Evolutionary conservation across 1,140 invertebrate genomes (phyloP), one percentile per base, ranked within the genome.

Genomic region (Caenorhabditis latens): DNA sequence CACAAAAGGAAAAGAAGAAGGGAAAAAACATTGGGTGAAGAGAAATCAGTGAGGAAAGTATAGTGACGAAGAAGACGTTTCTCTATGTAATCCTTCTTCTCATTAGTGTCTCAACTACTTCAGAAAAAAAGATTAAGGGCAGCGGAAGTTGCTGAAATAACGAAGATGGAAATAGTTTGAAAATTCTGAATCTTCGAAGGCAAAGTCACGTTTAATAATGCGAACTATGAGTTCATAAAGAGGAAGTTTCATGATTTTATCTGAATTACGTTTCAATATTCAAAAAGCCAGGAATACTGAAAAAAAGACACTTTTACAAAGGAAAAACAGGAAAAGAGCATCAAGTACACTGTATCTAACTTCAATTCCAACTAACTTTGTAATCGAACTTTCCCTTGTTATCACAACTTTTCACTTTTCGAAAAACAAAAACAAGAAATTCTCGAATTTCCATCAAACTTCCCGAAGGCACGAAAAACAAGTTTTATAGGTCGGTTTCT

Each of bases 401-500:
- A 32, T 32, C 32, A 32, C 11, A 8, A 32, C 50, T 53, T 63
- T 32, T 24, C 11, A 11, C 32, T 24, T 40, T 21, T 21, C 24
- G 24, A 13, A 63, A 63, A 63, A 63, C 61, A 32, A 63, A 63
- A 63, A 40, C 61, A 63, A 63, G 24, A 13, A 63, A 21, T 58
- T n/a, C 55, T 19, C n/a, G 14, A 16, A 16, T 53, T 53, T 53
- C 50, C 50, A 53, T 53, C 50, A 53, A 58, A 58, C 6, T 58
- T 58, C 19, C 55, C 55, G 55, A 58, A 58, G n/a, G 19, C 14
- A 6, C 13, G n/a, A 58, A 58, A 58, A 58, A 58, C 55, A 58
- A 58, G 55, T 63, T 63, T 63, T 63, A 63, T 63, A 63, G 61
- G 24, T 63, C 21, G 21, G 32, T 63, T 63, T 32, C 6, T 63